Evolutionary conservation across 1,140 invertebrate species (phyloP), one percentile per base, ranked within the genome.

Genomic region (Drosophila nikananu): DNA sequence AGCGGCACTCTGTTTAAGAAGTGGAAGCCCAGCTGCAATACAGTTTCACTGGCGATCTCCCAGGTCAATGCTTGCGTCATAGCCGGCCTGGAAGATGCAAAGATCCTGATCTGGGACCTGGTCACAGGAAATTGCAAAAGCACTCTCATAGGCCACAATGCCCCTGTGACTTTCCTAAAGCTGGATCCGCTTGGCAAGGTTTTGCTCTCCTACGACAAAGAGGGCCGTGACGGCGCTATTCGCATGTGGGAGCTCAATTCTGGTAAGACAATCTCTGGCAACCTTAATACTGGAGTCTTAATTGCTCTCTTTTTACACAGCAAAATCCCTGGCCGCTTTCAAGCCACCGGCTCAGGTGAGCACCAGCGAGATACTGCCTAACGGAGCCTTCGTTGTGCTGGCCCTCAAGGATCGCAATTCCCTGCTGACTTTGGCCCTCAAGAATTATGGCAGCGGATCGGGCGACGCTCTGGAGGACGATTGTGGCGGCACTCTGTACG

Each of bases 1-100:
- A 97, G 96, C 79, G 97, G 97, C n/a, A 98, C 97, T 3, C 92
- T 98, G 73, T 98, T 98, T 93, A 97, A 97, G 93, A 97, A 97
- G 93, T 97, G 97, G 96, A 98, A 98, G 93, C 96, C 97, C 1
- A 95, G 95, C 46, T 95, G 95, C 66, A 96, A 96, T 92, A 97
- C 96, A 8, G 96, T 96, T 2, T 95, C 96, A 13, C 94, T 98
- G 68, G 96, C 96, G 71, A 97, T 98, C 91, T 97, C 97, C 71
- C 97, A 97, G 21, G 94, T 95, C 61, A 95, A 96, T 78, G 95
- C 95, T 63, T 97, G 96, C 92, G 97, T 98, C n/a, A 95, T 98
- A 32, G 97, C 96, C 65, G 96, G 96, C 1, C 93, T 97, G 15
- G 96, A 97, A 82, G 96, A 97, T 93, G 95, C 96, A 19, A 94